A percentile compares a stretch with the other conserved stretches of the same genome.
Evolutionary conservation across 1,140 invertebrate species (phyloP).

Genomic region (Orchestia grillus): DNA sequence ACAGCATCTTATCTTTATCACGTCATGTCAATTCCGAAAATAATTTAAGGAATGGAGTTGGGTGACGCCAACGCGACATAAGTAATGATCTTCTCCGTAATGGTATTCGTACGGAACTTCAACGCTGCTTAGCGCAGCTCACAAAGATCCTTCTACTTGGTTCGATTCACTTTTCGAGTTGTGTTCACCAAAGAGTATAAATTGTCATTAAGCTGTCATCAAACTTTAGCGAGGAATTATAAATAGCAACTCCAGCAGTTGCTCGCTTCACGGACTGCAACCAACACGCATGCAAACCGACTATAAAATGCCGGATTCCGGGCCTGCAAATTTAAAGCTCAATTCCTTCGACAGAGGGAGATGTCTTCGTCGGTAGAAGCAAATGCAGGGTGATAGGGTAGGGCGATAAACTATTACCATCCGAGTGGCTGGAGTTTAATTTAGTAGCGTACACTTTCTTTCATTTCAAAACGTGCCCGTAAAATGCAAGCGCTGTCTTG

Average conservation of each 20-base stretch:
- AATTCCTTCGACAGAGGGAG: neutral
- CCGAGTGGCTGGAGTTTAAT: neutral
- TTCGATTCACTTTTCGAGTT: constrained; percentile 15
- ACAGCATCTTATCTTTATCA: neutral
- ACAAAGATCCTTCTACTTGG: neutral
- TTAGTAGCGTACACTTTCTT: neutral
- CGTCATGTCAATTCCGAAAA: neutral
- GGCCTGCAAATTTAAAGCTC: neutral
- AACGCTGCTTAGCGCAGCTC: neutral
- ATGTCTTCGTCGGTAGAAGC: neutral
- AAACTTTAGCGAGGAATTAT: constrained; percentile 7
- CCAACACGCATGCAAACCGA: neutral
- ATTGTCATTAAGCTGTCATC: constrained; percentile 42
- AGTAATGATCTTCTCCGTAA: constrained; percentile 18
- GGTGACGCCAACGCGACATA: neutral
- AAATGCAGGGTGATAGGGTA: no score
- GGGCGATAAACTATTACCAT: neutral
- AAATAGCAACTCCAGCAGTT: neutral
- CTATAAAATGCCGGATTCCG: neutral
- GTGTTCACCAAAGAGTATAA: neutral
- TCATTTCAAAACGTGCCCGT: neutral
- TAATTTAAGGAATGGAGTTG: neutral
- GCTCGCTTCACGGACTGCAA: constrained; percentile 28
- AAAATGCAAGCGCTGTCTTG: neutral
- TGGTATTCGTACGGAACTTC: constrained; percentile 13